These are phyloP conservation scores for Premnoplex brunnescens DNA, from an alignment of 2,797 vertebrate genomes.

Conservation along the genomic window DNA sequence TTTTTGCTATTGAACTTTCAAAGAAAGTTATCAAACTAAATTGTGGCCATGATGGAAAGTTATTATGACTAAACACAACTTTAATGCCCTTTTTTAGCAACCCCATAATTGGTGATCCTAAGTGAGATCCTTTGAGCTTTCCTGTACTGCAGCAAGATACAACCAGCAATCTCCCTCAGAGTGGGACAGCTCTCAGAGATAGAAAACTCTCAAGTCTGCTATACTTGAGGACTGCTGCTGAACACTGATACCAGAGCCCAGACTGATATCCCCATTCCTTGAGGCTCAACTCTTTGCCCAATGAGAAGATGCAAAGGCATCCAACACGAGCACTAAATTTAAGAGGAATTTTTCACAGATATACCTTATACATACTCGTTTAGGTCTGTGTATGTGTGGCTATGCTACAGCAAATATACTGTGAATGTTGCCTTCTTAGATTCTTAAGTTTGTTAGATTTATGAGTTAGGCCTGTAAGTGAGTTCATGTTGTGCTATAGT, in stretches of 20 bases:
- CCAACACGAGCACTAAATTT: neutral
- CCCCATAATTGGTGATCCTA: neutral
- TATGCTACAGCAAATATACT: fast-evolving
- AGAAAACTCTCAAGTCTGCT: neutral
- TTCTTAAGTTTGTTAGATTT: fast-evolving
- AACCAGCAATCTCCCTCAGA: neutral
- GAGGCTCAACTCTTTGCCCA: neutral
- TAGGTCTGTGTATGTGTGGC: no score
- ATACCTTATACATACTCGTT: neutral
- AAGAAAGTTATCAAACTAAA: neutral
- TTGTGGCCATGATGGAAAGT: neutral
- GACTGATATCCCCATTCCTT: neutral
- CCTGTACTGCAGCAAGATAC: fast-evolving
- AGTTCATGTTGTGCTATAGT: neutral
- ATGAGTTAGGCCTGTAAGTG: neutral
- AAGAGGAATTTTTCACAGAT: neutral
- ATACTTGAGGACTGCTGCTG: no score
- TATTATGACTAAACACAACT: neutral
- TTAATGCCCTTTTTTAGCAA: neutral
- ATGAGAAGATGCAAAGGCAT: neutral
- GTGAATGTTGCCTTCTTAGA: neutral
- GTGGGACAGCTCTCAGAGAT: neutral
- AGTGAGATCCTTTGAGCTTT: neutral
- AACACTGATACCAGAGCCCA: neutral
- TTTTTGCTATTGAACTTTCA: neutral